Base-by-base conservation (phyloP, 2,797 vertebrate species). In the Hemibagrus guttatus region DNA sequence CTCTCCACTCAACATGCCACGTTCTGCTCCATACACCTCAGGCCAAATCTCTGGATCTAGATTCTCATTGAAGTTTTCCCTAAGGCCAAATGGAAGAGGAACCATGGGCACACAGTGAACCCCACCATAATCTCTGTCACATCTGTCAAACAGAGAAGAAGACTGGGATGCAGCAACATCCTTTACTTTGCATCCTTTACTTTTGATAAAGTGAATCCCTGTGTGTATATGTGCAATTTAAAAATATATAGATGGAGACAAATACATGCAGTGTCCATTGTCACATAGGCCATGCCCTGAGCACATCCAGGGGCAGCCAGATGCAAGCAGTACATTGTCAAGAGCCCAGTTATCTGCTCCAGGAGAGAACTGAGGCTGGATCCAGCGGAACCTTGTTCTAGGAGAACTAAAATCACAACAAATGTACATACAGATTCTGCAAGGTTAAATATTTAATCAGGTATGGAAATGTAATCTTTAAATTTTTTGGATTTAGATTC, bases 281-380 rank as follows among this genome's bases (percentile, higher is more conserved):
- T 99, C 97, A 92, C 98, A 99, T 82, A 96, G 94, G 59, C 98
- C 98, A 0, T 98, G 97, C 85, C 98, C 98, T 5, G 98, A 99
- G 92, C 98, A 99, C 97, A 99, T 98, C 98, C 98, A 99, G 66
- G 98, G 98, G 84, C 98, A 99, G 11, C 98, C 98, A 0, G 98
- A 97, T 49, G 97, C 96, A 86, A 99, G 95, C n/a, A 97, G 89
- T 19, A 99, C 96, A 0, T 99, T 99, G 90, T 99, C 98, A 79
- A 99, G 92, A 28, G 97, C 97, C 98, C 98, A 99, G 46, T 95
- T 95, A 79, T 98, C 97, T 49, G 96, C 96, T 61, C 97, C 97
- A 6, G 95, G 94, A 16, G 96, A 96, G 87, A 98, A 99, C 89
- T 96, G 96, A 88, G 95, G 95, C 92, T 99, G 98, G 89, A 99